phyloP scores from a whole-genome alignment of 2,113 vertebrate species.

The Urocolius indicus region DNA sequence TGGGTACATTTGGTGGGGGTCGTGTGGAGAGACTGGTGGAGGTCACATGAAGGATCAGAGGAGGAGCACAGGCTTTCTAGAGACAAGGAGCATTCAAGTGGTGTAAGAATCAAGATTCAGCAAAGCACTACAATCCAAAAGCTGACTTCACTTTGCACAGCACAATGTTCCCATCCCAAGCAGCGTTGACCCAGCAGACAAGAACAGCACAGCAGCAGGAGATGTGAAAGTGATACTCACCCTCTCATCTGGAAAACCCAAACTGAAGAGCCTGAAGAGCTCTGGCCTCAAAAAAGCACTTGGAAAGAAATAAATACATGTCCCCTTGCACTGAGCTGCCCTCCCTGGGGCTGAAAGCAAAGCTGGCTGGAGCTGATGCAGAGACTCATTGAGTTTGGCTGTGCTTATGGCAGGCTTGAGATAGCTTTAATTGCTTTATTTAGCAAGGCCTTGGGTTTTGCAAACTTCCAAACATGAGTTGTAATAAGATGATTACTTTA shows the following conservation, averaged over 20 bases:
- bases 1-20: neutral
- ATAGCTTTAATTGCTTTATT: neutral
- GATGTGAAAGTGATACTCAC: fast-evolving
- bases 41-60: fast-evolving
- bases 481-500: neutral
- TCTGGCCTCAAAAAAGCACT: neutral
- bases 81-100: neutral
- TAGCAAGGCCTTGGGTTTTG: neutral
- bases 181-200: neutral
- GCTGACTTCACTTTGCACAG: neutral
- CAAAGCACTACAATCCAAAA: neutral
- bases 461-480: neutral
- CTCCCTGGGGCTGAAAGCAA: neutral
- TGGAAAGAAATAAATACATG: too few relatives aligned
- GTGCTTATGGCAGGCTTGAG: fast-evolving
- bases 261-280: neutral
- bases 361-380: neutral
- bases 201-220: neutral
- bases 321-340: fast-evolving
- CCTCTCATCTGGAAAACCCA: fast-evolving
- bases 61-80: neutral
- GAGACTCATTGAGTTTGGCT: neutral
- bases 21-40: neutral
- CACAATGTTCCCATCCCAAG: neutral
- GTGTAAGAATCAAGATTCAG: neutral